Evolutionary conservation across 2,888 invertebrate species (phyloP), one percentile per base, ranked within the genome.

Genomic region (Formica aserva): DNA sequence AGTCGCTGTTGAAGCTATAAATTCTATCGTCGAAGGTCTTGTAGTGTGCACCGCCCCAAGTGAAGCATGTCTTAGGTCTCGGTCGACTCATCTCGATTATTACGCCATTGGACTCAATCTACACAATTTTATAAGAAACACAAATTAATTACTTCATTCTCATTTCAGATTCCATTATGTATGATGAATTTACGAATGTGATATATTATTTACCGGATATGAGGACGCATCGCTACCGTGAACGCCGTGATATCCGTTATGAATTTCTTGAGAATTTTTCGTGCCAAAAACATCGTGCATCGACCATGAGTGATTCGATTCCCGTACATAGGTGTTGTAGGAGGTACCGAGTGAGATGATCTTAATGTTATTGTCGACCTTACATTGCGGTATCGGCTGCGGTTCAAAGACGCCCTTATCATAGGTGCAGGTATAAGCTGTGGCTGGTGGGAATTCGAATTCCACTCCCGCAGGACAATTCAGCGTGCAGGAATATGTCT

Each of bases 11-110:
- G 91, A 97, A 97, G 92, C 97, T 98, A 93, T 90, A 95, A 91
- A 98, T 96, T 91, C 96, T 96, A 9, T 98, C 98, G 95, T 98
- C 98, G 92, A 98, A 98, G 0, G 98, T 98, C 94, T 98, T 97
- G 91, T 97, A 97, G 94, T 98, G 98, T 22, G 96, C 95, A 48
- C 97, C 97, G 35, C 97, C 97, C 98, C 98, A 98, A 1, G 97
- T 96, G 80, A 97, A 96, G 91, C 98, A 98, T 15, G 96, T 95
- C 0, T 97, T 97, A 0, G 97, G 96, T 89, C 96, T 96, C 0
- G 97, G 97, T 11, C 91, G 91, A 38, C 90, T 92, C 11, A 86
- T 76, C 48, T 93, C 89, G 0, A 92, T 84, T 15, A 91, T 8
- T 22, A 83, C 3, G 2, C 72, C 52, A 72, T 62, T 69, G 35